Evolutionary conservation across 1,140 invertebrate genomes (phyloP).

Genomic region (Colletes gigas): DNA sequence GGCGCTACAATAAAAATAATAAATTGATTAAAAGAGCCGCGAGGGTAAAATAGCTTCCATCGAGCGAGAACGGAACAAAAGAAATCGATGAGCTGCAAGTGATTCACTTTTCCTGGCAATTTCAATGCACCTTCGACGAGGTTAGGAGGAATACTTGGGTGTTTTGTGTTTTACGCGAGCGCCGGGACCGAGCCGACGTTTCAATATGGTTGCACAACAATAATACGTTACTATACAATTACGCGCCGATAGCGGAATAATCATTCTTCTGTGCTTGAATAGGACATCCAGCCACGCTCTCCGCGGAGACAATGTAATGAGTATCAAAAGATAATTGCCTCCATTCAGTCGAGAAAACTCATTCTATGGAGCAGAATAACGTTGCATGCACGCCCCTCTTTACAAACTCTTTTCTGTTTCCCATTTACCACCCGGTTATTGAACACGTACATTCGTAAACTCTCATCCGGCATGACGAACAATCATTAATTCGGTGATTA

Average conservation of each 20-base stretch:
- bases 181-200: conserved; percentile 19
- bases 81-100: neutral
- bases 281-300: conserved; percentile 9
- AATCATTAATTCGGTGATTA: neutral
- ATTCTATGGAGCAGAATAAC: neutral
- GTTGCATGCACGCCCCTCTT: neutral
- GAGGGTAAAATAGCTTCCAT: neutral
- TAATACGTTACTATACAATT: conserved; percentile 53
- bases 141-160: neutral
- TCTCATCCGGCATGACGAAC: neutral
- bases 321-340: conserved; percentile 49
- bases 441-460: neutral
- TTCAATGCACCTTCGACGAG: neutral
- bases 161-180: conserved; percentile 11
- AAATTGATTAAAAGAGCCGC: neutral
- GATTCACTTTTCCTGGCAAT: neutral
- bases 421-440: neutral
- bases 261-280: conserved; percentile 41
- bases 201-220: conserved; percentile 33
- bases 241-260: conserved; percentile 50
- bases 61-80: neutral
- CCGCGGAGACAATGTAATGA: conserved; percentile 31
- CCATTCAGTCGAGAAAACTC: conserved; percentile 26
- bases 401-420: neutral
- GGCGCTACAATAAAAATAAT: neutral